Conservation (phyloP, 1,140 invertebrate genomes). For the Pararge aegeria region DNA sequence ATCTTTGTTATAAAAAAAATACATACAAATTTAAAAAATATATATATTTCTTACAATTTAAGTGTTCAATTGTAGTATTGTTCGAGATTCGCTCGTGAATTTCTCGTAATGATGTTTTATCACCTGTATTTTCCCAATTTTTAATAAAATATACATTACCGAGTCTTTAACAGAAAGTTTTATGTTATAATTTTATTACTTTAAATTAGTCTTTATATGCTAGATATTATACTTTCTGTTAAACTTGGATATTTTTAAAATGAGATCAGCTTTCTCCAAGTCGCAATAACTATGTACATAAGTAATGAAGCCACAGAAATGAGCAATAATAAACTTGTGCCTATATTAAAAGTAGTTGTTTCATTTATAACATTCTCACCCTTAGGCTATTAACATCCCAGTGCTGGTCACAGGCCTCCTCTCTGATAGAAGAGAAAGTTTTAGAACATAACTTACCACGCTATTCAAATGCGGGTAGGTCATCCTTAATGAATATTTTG, state of each 20-base stretch:
- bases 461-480: too few species aligned
- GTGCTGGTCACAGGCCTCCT: too few species aligned
- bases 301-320: not conserved
- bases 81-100: not conserved
- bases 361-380: not conserved
- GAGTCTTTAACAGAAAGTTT: constrained; percentile 8
- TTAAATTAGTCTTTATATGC: constrained; percentile 13
- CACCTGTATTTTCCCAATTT: not conserved
- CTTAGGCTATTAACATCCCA: too few species aligned
- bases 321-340: too few species aligned
- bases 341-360: not conserved
- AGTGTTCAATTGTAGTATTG: not conserved
- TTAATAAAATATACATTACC: not conserved
- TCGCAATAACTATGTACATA: not conserved
- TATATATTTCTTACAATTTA: not conserved
- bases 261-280: not conserved
- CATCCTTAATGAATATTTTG: too few species aligned
- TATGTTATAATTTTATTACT: constrained; percentile 16
- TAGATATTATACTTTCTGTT: constrained; percentile 5
- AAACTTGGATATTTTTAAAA: not conserved
- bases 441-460: too few species aligned
- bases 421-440: too few species aligned
- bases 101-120: not conserved
- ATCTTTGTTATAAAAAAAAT: too few species aligned
- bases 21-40: too few species aligned